A percentile compares a stretch with the other conserved stretches of the same genome.
Conservation (phyloP, 92 coral and sea anemone genomes). For the Actinernus sp. region DNA sequence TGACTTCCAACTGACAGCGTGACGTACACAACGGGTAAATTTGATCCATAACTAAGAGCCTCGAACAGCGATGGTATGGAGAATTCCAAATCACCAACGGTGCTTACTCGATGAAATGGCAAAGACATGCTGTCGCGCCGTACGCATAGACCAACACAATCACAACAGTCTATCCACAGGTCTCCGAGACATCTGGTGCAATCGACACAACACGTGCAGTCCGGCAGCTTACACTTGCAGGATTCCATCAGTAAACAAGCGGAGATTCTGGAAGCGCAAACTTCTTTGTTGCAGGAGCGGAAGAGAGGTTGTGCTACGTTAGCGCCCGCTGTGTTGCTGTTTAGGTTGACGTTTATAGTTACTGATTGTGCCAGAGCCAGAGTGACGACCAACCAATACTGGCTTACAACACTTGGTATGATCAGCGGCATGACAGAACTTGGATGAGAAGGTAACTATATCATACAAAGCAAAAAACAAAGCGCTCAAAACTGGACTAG, state of each 20-base stretch:
- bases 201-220: slow-evolving; percentile 60
- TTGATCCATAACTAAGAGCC: slow-evolving; percentile 58
- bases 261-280: slow-evolving; percentile 65
- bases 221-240: slow-evolving; percentile 33
- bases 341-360: neutral
- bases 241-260: slow-evolving; percentile 57
- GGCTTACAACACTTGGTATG: neutral
- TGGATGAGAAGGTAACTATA: neutral
- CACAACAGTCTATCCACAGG: slow-evolving; percentile 75
- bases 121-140: slow-evolving; percentile 11
- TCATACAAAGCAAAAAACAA: too few relatives aligned
- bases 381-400: neutral
- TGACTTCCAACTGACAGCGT: slow-evolving; percentile 2
- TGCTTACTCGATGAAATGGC: slow-evolving; percentile 32
- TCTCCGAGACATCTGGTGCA: slow-evolving; percentile 69
- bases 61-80: slow-evolving; percentile 76
- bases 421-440: neutral
- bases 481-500: too few relatives aligned
- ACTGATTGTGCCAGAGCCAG: neutral
- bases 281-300: slow-evolving; percentile 34
- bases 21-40: slow-evolving; percentile 40
- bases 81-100: slow-evolving; percentile 43
- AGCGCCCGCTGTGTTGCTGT: too few relatives aligned
- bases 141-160: slow-evolving; percentile 68
- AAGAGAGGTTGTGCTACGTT: slow-evolving; percentile 18